A percentile compares a stretch with the other conserved stretches of the same genome.
Conservation (phyloP, 1,140 invertebrate species). For the Asbolus verrucosus region DNA sequence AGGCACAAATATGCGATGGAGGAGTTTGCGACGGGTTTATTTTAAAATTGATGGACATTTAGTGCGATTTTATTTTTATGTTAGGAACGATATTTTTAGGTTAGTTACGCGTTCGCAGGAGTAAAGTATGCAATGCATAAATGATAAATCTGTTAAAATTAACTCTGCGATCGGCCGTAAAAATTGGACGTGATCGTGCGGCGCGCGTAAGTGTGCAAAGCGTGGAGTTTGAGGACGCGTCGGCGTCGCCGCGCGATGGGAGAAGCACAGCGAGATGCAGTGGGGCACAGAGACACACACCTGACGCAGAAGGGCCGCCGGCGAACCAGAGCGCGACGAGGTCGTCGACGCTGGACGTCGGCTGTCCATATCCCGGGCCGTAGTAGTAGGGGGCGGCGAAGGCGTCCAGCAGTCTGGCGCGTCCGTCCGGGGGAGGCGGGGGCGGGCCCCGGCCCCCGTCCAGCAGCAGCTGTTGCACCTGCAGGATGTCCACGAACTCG, state of each 20-base stretch:
- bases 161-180: neutral
- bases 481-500: slow-evolving; percentile 73
- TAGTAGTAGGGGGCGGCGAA: slow-evolving; percentile 63
- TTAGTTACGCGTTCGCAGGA: slow-evolving; percentile 8
- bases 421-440: slow-evolving; percentile 61
- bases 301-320: slow-evolving; percentile 66
- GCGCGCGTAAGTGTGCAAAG: no score
- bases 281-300: slow-evolving; percentile 49
- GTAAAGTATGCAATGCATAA: slow-evolving; percentile 34
- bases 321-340: slow-evolving; percentile 69
- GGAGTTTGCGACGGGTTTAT: slow-evolving; percentile 4
- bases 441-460: slow-evolving; percentile 65
- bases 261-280: neutral
- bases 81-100: slow-evolving; percentile 19
- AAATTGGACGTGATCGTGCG: neutral
- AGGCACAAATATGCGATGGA: neutral
- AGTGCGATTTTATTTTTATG: slow-evolving; percentile 37
- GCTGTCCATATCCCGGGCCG: slow-evolving; percentile 65
- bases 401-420: slow-evolving; percentile 59
- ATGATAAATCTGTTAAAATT: slow-evolving; percentile 24
- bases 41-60: slow-evolving; percentile 33
- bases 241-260: no score
- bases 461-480: slow-evolving; percentile 71
- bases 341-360: slow-evolving; percentile 66
- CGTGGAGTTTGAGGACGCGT: no score